phyloP scores from a whole-genome alignment of 1,140 invertebrate species.

The Battus philenor region DNA sequence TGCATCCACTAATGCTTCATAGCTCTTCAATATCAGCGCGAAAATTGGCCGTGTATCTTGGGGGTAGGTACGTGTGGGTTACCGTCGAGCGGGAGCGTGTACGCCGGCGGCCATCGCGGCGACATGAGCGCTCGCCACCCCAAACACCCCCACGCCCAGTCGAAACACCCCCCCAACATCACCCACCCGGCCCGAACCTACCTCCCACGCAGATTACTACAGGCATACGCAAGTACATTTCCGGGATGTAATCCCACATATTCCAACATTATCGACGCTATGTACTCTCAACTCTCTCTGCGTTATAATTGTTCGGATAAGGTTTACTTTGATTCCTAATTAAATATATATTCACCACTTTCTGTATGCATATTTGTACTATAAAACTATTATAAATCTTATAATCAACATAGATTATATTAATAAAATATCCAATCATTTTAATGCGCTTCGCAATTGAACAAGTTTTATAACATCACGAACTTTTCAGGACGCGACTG shows the following conservation, averaged over 20 bases:
- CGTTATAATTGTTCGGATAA: no score
- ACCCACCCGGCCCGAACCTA: neutral
- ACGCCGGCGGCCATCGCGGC: conserved; percentile 32
- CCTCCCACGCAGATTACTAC: conserved; percentile 5
- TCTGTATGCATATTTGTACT: no score
- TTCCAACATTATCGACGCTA: conserved; percentile 1
- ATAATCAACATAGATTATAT: no score
- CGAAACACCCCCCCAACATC: conserved; percentile 6
- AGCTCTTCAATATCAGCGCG: neutral
- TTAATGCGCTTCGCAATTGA: no score
- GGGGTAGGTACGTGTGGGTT: conserved; percentile 23
- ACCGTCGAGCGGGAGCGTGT: conserved; percentile 30
- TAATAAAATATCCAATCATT: no score
- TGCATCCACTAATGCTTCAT: no score
- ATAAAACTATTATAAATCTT: no score
- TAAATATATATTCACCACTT: no score
- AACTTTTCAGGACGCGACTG: no score
- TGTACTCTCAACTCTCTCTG: no score
- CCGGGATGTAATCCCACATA: conserved; percentile 5
- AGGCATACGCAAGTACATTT: conserved; percentile 7
- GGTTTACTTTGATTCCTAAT: no score
- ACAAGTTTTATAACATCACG: no score
- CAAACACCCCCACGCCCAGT: neutral
- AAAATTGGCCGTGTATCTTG: conserved; percentile 23
- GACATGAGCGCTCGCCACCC: conserved; percentile 22